Evolutionary conservation across 2,113 vertebrate genomes (phyloP).

Genomic region (Chaetodon auriga): DNA sequence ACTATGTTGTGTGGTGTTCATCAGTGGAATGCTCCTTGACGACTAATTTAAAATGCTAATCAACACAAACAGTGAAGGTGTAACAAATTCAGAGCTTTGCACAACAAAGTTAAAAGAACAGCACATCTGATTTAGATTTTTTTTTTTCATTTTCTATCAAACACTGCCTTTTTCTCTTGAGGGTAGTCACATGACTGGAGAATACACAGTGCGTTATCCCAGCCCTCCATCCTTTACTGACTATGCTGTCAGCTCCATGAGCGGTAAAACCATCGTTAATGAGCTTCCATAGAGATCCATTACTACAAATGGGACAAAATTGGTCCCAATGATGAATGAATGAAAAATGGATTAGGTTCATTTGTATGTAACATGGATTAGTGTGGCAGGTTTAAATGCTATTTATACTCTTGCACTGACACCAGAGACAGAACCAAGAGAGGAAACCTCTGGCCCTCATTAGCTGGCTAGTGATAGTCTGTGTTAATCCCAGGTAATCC

Average conservation of each 20-base stretch:
- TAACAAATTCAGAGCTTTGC: neutral
- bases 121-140: neutral
- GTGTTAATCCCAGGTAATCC: conserved; percentile 75
- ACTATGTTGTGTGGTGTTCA: too few species aligned
- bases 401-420: conserved; percentile 38
- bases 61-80: neutral
- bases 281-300: neutral
- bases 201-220: neutral
- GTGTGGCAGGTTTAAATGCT: conserved; percentile 45
- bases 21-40: neutral
- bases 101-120: neutral
- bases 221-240: neutral
- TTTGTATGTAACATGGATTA: conserved; percentile 56
- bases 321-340: conserved; percentile 29
- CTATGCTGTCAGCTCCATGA: neutral
- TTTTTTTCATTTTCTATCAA: neutral
- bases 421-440: conserved; percentile 25
- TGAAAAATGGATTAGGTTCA: conserved; percentile 27
- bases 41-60: neutral
- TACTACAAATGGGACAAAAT: neutral
- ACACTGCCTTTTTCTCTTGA: neutral
- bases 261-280: conserved; percentile 9
- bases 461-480: conserved; percentile 59
- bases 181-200: neutral
- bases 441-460: conserved; percentile 60